These are phyloP conservation scores for Sitophilus oryzae DNA, from an alignment of 1,140 invertebrate species.

Conservation along the genomic window DNA sequence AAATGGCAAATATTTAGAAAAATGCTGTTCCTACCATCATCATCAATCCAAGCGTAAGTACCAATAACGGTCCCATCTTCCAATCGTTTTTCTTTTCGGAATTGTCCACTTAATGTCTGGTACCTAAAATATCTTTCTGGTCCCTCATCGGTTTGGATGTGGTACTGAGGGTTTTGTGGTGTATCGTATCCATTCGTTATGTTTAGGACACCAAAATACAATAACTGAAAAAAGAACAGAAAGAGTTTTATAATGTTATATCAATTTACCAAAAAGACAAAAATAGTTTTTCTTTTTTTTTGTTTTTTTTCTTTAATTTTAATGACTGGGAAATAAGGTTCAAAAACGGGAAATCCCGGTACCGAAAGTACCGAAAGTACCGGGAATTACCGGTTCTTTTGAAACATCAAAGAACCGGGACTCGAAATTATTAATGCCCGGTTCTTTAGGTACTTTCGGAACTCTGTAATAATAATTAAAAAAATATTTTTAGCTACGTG, in stretches of 20 bases:
- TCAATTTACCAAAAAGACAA: not conserved
- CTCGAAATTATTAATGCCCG: too few species aligned
- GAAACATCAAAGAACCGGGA: too few species aligned
- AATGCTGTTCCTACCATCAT: slow-evolving; percentile 61
- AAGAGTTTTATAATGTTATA: slow-evolving; percentile 12
- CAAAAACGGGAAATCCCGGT: too few species aligned
- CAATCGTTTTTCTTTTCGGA: slow-evolving; percentile 77
- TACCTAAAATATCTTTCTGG: slow-evolving; percentile 78
- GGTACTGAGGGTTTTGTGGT: slow-evolving; percentile 64
- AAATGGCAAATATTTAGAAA: too few species aligned
- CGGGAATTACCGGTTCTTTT: too few species aligned
- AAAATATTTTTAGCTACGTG: too few species aligned
- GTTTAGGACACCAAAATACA: slow-evolving; percentile 8
- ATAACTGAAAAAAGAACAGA: slow-evolving; percentile 24
- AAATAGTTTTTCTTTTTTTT: not conserved
- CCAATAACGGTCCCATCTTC: slow-evolving; percentile 76
- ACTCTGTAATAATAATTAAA: too few species aligned
- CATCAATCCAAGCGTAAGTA: slow-evolving; percentile 77
- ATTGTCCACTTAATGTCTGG: slow-evolving; percentile 82
- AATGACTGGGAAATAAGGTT: too few species aligned
- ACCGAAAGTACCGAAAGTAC: too few species aligned
- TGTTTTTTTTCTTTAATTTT: too few species aligned
- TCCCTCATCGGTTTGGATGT: slow-evolving; percentile 88
- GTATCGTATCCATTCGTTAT: slow-evolving; percentile 46
- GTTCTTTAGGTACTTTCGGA: too few species aligned